Evolutionary conservation across 2,113 vertebrate species (phyloP).

Genomic region (Mus pahari): DNA sequence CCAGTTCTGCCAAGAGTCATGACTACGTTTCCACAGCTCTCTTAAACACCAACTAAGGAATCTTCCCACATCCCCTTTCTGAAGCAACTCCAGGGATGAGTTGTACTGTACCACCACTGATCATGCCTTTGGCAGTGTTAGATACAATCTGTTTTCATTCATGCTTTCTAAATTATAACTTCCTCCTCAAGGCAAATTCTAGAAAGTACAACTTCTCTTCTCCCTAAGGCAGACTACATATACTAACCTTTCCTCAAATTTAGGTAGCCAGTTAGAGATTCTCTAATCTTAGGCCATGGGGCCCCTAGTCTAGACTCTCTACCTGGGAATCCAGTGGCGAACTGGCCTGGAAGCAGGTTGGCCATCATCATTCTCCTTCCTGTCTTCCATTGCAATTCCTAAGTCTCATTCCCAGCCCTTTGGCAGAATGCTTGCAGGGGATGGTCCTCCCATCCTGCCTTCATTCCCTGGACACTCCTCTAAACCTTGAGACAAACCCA

Average conservation of each 20-base stretch:
- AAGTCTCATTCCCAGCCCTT: not conserved
- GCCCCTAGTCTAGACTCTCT: not conserved
- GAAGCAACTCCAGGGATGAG: slow-evolving; percentile 31
- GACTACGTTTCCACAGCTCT: not conserved
- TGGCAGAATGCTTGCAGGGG: not conserved
- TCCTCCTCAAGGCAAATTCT: not conserved
- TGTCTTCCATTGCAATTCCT: not conserved
- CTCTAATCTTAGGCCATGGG: not conserved
- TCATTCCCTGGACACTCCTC: not conserved
- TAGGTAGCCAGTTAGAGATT: not conserved
- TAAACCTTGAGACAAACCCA: not conserved
- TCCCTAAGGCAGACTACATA: not conserved
- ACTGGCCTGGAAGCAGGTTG: not conserved
- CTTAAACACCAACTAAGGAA: slow-evolving; percentile 35
- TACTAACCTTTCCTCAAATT: not conserved
- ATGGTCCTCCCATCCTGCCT: not conserved
- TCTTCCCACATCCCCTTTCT: not conserved
- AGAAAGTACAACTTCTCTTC: not conserved
- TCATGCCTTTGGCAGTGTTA: not conserved
- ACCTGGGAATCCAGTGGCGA: not conserved
- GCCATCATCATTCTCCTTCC: not conserved
- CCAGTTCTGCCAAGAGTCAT: slow-evolving; percentile 21
- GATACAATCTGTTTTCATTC: not conserved
- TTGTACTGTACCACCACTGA: not conserved
- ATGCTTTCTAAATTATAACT: not conserved